Percentiles rank a stretch among this genome's conserved stretches.
Conservation (phyloP, 2,113 vertebrate species). For the Pluvianellus socialis region DNA sequence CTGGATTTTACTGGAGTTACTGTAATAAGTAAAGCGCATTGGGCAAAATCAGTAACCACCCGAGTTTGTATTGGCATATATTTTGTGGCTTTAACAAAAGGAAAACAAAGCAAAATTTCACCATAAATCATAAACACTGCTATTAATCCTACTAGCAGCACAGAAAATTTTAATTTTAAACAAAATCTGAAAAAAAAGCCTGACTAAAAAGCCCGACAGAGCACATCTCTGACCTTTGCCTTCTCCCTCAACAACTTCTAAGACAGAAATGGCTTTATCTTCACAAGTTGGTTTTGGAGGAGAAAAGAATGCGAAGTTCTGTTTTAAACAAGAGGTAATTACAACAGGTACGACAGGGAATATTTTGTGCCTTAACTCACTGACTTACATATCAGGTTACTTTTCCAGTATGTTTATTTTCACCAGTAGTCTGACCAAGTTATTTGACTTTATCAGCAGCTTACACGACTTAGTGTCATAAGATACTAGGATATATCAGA, state of each 20-base stretch:
- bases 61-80: not conserved
- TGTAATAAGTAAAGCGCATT: not conserved
- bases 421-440: not conserved
- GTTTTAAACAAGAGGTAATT: not conserved
- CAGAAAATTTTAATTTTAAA: not conserved
- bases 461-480: not conserved
- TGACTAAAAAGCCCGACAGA: not conserved
- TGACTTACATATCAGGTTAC: not conserved
- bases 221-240: not conserved
- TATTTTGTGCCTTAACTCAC: not conserved
- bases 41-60: not conserved
- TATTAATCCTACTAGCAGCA: not conserved
- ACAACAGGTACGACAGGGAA: not conserved
- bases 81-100: not conserved
- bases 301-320: not conserved
- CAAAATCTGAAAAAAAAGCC: not conserved
- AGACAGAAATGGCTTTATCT: not conserved
- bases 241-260: not conserved
- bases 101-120: not conserved
- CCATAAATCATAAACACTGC: not conserved
- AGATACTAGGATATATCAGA: not conserved
- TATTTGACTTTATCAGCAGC: constrained; percentile 25
- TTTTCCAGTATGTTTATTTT: constrained; percentile 6
- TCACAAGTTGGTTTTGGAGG: not conserved
- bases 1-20: not conserved